Evolutionary conservation across 2,113 vertebrate genomes (phyloP), one percentile per base, ranked within the genome.

Genomic region (Pseudopipra pipra): DNA sequence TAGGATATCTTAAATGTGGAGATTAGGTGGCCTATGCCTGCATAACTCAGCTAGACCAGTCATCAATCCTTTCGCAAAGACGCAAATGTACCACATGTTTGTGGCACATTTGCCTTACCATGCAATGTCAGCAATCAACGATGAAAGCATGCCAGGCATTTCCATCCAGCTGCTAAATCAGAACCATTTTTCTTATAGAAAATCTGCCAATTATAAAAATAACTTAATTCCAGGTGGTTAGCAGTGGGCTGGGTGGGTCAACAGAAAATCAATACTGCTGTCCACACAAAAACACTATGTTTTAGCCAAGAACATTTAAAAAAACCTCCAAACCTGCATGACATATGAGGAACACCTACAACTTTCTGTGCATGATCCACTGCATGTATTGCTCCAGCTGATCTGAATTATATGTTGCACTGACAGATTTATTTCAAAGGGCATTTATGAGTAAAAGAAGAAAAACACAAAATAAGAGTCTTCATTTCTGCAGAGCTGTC

Each of bases 181-280:
- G 79, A 90, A 81, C 39, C 7, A 75, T 78, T 95, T 72, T 86
- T 39, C 63, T 70, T 91, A 86, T 33, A 94, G 67, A 85, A 96
- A 93, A 94, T 43, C 35, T 83, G 51, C 46, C 74, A 87, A 2
- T 93, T 96, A 79, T 52, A 90, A 90, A 96, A 96, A 95, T 78
- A 84, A 86, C 35, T 80, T 84, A 17, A 78, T 95, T 96, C 77
- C 85, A 93, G 41, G 61, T 83, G 74, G 55, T 95, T 90, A 91
- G 76, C 1, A 0, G 67, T 11, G 3, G 61, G 22, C 4, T 76
- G n/a, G 12, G 39, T 7, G 16, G 33, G 63, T 55, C 79, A 95
- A 59, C 23, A 89, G 71, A 46, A 79, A 2, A 13, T 89, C 68
- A 81, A 27, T 75, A 74, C 47, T 81, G 68, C 52, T 87, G 71